Evolutionary conservation across 1,140 invertebrate species (phyloP).

Genomic region (Brachionus rotundiformis): DNA sequence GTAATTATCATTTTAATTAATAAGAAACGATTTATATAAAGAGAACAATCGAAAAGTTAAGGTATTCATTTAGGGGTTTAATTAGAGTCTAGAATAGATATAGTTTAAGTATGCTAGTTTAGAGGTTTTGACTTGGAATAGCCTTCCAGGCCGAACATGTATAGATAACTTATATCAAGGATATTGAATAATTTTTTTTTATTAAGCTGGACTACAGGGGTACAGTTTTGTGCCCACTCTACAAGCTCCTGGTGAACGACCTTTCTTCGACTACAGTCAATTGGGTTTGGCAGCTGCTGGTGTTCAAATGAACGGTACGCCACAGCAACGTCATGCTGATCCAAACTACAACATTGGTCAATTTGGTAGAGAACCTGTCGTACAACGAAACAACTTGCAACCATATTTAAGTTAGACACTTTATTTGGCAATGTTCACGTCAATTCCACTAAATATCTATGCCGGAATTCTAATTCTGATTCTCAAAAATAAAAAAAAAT

Average conservation of each 20-base stretch:
- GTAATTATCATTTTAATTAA: constrained; percentile 45
- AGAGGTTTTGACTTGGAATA: not conserved
- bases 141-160: not conserved
- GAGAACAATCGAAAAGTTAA: not conserved
- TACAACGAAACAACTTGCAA: constrained; percentile 30
- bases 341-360: not conserved
- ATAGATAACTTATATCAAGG: not conserved
- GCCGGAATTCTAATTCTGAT: constrained; percentile 33
- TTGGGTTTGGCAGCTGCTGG: not conserved
- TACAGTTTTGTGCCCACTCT: constrained; percentile 5
- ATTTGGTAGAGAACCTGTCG: not conserved
- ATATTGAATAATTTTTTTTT: not conserved
- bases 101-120: not conserved
- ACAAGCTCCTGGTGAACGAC: not conserved
- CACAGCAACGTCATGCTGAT: constrained; percentile 3
- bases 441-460: not conserved
- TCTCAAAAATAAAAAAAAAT: not conserved
- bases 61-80: constrained; percentile 33
- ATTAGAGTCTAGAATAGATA: constrained; percentile 23
- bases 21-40: not conserved
- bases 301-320: not conserved
- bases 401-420: constrained; percentile 3
- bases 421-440: not conserved
- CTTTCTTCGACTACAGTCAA: not conserved
- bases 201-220: not conserved